A percentile compares a stretch with the other conserved stretches of the same genome.
phyloP scores from a whole-genome alignment of 2,888 invertebrate genomes.

The Epirrhoe tristata region DNA sequence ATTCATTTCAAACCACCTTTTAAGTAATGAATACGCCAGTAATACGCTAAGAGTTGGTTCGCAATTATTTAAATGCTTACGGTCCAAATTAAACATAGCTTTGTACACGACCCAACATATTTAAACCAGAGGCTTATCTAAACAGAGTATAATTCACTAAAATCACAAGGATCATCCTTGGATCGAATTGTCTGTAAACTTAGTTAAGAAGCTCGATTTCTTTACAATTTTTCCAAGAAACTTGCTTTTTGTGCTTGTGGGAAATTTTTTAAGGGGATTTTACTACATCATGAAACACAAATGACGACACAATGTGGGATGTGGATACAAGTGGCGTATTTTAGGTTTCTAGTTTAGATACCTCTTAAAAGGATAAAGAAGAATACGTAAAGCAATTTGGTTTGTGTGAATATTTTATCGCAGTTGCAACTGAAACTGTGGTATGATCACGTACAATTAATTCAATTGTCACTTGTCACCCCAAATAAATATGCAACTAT shows the following conservation, averaged over 20 bases:
- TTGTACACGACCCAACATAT: not conserved
- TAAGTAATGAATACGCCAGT: too few species aligned
- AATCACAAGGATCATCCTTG: slow-evolving; percentile 1
- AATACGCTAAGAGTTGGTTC: too few species aligned
- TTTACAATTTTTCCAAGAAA: not conserved
- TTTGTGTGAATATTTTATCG: too few species aligned
- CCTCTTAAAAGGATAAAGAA: not conserved
- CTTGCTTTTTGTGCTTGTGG: not conserved
- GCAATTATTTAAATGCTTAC: not conserved
- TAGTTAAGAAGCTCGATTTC: not conserved
- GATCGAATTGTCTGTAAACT: not conserved
- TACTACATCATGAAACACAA: too few species aligned
- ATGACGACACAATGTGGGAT: too few species aligned
- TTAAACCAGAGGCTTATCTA: not conserved
- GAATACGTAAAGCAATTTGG: too few species aligned
- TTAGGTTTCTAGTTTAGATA: not conserved
- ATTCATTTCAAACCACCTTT: too few species aligned
- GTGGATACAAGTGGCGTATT: too few species aligned
- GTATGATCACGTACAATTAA: not conserved
- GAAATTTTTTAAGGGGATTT: too few species aligned
- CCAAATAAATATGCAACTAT: not conserved
- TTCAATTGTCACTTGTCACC: not conserved
- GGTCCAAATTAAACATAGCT: not conserved
- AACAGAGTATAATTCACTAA: not conserved
- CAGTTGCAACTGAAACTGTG: not conserved